Evolutionary conservation across 1,140 invertebrate genomes (phyloP).

Genomic region (Drosophila yakuba): DNA sequence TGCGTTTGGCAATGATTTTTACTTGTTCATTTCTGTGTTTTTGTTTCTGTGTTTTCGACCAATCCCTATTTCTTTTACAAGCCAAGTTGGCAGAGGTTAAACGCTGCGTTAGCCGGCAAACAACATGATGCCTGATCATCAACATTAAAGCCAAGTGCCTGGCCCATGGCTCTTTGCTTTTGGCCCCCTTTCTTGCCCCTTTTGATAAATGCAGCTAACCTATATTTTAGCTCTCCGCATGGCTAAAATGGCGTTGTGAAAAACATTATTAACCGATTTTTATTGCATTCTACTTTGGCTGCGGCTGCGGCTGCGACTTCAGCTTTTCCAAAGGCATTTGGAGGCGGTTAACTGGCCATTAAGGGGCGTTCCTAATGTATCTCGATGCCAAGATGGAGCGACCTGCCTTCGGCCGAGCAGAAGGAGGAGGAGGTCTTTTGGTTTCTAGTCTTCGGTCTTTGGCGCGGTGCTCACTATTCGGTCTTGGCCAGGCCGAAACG

Average conservation of each 20-base stretch:
- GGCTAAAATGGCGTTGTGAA: slow-evolving; percentile 79
- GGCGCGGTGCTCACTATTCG: neutral
- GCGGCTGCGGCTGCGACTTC: slow-evolving; percentile 13
- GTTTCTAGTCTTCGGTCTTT: slow-evolving; percentile 7
- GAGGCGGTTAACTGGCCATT: slow-evolving; percentile 81
- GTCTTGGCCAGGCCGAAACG: slow-evolving; percentile 14
- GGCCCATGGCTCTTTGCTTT: slow-evolving; percentile 33
- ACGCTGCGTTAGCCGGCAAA: slow-evolving; percentile 54
- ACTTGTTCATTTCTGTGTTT: slow-evolving; percentile 3
- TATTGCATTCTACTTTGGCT: slow-evolving; percentile 64
- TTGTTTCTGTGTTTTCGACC: slow-evolving; percentile 10
- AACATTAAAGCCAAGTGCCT: slow-evolving; percentile 61
- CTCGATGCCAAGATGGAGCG: slow-evolving; percentile 45
- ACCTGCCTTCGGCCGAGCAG: slow-evolving; percentile 49
- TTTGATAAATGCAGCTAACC: slow-evolving; percentile 66
- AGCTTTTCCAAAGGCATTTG: slow-evolving; percentile 60
- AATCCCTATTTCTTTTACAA: slow-evolving; percentile 23
- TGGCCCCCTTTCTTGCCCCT: slow-evolving; percentile 8
- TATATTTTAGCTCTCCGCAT: slow-evolving; percentile 69
- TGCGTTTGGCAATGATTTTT: slow-evolving; percentile 5
- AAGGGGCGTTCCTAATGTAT: slow-evolving; percentile 80
- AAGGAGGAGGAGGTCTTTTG: neutral
- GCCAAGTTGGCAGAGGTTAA: slow-evolving; percentile 63
- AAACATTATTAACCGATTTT: slow-evolving; percentile 82
- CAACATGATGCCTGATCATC: slow-evolving; percentile 62